phyloP scores from a whole-genome alignment of 2,797 vertebrate species.

The Syngnathus acus region DNA sequence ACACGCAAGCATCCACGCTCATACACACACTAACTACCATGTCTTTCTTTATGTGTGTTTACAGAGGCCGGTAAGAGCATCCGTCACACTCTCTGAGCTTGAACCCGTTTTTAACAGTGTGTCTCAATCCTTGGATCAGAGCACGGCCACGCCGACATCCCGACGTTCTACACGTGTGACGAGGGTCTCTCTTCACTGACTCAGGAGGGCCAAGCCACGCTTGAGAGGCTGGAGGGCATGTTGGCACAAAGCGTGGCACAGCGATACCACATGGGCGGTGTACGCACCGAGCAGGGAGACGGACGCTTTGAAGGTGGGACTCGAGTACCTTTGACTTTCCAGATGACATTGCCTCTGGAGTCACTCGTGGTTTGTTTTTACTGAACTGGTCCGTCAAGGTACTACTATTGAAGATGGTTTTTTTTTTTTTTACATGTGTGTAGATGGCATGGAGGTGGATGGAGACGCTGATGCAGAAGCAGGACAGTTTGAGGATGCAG shows the following conservation, averaged over 20 bases:
- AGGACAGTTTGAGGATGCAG: conserved; percentile 94
- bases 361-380: too few species aligned
- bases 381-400: too few species aligned
- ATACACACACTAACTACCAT: background rate
- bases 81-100: background rate
- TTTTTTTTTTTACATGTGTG: background rate
- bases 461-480: conserved; percentile 69
- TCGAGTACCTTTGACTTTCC: background rate
- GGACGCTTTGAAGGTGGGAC: conserved; percentile 77
- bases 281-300: conserved; percentile 78
- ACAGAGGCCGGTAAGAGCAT: background rate
- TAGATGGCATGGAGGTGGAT: conserved; percentile 93
- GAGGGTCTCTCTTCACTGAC: conserved; percentile 89
- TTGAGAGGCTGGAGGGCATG: conserved; percentile 93
- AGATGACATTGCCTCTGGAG: too few species aligned
- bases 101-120: background rate
- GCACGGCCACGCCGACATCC: conserved; percentile 77
- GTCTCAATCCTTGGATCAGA: conserved; percentile 55
- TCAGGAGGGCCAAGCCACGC: conserved; percentile 84
- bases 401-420: too few species aligned
- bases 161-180: conserved; percentile 90
- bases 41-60: background rate
- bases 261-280: conserved; percentile 94
- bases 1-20: too few species aligned
- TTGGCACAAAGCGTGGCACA: conserved; percentile 81